Evolutionary conservation across 2,888 invertebrate genomes (phyloP), one percentile per base, ranked within the genome.

Genomic region (Pammene aurita): DNA sequence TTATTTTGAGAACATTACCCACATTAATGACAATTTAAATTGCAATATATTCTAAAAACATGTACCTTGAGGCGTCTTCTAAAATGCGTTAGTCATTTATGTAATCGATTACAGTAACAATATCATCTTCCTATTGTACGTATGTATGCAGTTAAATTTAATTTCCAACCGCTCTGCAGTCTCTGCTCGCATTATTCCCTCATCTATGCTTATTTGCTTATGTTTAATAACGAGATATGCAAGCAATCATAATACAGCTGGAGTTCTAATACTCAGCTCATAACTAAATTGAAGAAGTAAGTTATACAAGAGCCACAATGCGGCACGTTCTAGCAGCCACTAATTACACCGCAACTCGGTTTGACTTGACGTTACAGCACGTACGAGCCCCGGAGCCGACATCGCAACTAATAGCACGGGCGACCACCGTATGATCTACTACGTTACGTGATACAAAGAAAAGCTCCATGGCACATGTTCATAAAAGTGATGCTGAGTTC

Each of bases 241-340:
- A 38, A 61, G 61, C 14, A 18, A 16, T 38, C n/a, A 52, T 62
- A 44, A 35, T 13, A 63, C 14, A 41, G 48, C 18, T 18, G 34
- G 42, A 55, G 13, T 56, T 38, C 26, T 54, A 50, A 56, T 50
- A 62, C 48, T 67, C 38, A 41, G 50, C 50, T 57, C 26, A 38
- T 63, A 64, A 52, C 61, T 41, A 41, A 48, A 61, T 54, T 57
- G 67, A 50, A 63, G 44, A 50, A 67, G 67, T 67, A 61, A 67
- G 54, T 44, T 57, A 50, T 50, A 57, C 50, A 68, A 52, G 16
- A 18, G 63, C 52, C 52, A 64, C 68, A 63, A 58, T 18, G 44
- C 50, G 54, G 69, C 54, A 35, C 63, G 63, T 66, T 52, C 46
- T 41, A 56, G 57, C 64, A 58, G 44, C 54, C 69, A 60, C 68